A percentile compares a stretch with the other conserved stretches of the same genome.
These are phyloP conservation scores for Anarsia innoxiella DNA, from an alignment of 2,888 invertebrate species.

Conservation along the genomic window DNA sequence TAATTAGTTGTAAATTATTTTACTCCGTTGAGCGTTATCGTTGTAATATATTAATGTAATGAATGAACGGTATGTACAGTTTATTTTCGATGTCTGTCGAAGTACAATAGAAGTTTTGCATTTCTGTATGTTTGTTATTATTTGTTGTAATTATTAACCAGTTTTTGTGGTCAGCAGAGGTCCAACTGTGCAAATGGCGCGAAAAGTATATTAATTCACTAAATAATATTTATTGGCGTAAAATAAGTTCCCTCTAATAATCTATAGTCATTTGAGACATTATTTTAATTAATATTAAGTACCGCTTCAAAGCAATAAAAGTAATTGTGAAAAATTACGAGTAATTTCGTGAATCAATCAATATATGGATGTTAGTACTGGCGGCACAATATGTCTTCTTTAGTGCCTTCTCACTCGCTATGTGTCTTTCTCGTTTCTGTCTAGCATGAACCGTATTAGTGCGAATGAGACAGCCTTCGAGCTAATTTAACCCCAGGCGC, in stretches of 20 bases:
- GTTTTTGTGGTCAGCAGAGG: no score
- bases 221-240: no score
- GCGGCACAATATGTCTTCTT: slow-evolving; percentile 34
- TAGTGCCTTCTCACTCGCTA: slow-evolving; percentile 42
- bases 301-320: no score
- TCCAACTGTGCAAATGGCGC: no score
- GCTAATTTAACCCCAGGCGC: slow-evolving; percentile 3
- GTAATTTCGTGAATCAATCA: no score
- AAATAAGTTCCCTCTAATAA: no score
- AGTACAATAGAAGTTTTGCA: slow-evolving; percentile 29
- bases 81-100: slow-evolving; percentile 25
- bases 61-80: neutral
- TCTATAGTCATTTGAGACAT: no score
- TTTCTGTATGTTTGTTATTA: slow-evolving; percentile 14
- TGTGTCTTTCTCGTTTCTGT: slow-evolving; percentile 21
- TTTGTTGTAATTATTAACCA: slow-evolving; percentile 11
- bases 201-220: no score
- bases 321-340: no score
- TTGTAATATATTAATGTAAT: slow-evolving; percentile 6
- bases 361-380: slow-evolving; percentile 10
- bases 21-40: slow-evolving; percentile 1
- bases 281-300: no score
- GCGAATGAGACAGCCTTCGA: slow-evolving; percentile 19
- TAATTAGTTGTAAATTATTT: slow-evolving; percentile 6
- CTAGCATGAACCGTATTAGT: slow-evolving; percentile 19